Evolutionary conservation across 2,113 vertebrate genomes (phyloP), one percentile per base, ranked within the genome.

Genomic region (Sylvia atricapilla): DNA sequence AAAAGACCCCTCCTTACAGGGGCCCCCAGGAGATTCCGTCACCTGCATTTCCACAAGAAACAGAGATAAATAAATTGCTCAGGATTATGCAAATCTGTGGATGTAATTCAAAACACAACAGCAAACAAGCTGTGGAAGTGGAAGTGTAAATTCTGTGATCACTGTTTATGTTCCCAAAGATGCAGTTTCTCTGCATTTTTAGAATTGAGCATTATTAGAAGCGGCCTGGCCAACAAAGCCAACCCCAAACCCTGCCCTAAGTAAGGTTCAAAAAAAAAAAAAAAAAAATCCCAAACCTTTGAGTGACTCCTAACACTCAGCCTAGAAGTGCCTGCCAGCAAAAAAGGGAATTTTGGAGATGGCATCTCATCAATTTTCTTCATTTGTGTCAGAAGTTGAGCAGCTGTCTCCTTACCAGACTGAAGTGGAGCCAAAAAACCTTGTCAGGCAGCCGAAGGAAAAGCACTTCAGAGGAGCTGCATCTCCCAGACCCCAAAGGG

Each of bases 331-430:
- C 70, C 88, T 98, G 97, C 97, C 98, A 98, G 93, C 58, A 95
- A 97, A 62, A 37, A 95, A 76, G 87, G 90, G 93, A 87, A 96
- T 97, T 97, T 97, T 95, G 94, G 77, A 95, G 96, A 96, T 97
- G 95, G 96, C 97, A 95, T 96, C 91, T 95, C 96, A 97, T 98
- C 97, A 97, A 76, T 98, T 97, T 97, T 95, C 96, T 96, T 97
- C 95, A 74, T 96, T 97, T 97, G 95, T 97, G 94, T 97, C 97
- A 98, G 97, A 97, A 98, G 95, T 96, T 97, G 97, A 98, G 96
- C 97, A 98, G 97, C 97, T 98, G 97, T 96, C 97, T 98, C 96
- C 97, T 96, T 97, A 97, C 97, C 97, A 98, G 97, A 97, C 97
- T 97, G 96, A 98, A 98, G 96, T 81, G 92, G 89, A 98, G 97